phyloP scores from a whole-genome alignment of 2,113 vertebrate species.

The Perca schrenkii region DNA sequence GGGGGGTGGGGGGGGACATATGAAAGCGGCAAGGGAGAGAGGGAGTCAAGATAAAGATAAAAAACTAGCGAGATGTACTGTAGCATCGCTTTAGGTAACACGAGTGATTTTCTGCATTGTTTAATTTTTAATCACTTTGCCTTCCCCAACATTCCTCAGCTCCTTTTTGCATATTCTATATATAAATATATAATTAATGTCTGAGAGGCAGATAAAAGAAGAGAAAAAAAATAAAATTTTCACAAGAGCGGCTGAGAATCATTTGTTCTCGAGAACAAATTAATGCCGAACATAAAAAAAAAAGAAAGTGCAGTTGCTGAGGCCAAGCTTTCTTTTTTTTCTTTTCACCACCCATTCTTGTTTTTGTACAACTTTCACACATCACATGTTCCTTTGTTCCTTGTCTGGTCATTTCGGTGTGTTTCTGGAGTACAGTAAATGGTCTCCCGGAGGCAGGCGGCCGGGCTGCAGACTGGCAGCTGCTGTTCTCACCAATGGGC shows the following conservation, averaged over 20 bases:
- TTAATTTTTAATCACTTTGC: slow-evolving; percentile 89
- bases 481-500: slow-evolving; percentile 6
- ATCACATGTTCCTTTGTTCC: slow-evolving; percentile 77
- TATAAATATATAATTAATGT: slow-evolving; percentile 88
- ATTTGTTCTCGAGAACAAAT: slow-evolving; percentile 84
- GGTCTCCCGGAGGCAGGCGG: slow-evolving; percentile 62
- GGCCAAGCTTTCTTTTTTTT: slow-evolving; percentile 66
- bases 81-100: slow-evolving; percentile 87
- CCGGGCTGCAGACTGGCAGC: slow-evolving; percentile 31
- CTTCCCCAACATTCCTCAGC: slow-evolving; percentile 79
- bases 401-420: slow-evolving; percentile 75
- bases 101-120: slow-evolving; percentile 87
- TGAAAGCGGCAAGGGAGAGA: slow-evolving; percentile 71
- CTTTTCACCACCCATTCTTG: slow-evolving; percentile 33
- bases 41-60: slow-evolving; percentile 77
- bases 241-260: slow-evolving; percentile 78
- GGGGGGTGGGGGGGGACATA: slow-evolving; percentile 38
- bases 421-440: slow-evolving; percentile 60
- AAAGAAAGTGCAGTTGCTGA: slow-evolving; percentile 77
- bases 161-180: slow-evolving; percentile 87
- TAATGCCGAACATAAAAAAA: slow-evolving; percentile 76
- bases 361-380: slow-evolving; percentile 61
- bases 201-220: slow-evolving; percentile 85
- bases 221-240: slow-evolving; percentile 71
- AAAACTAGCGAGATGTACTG: slow-evolving; percentile 62